These are phyloP conservation scores for Microtus richardsoni DNA, from an alignment of 2,113 vertebrate genomes.

Conservation along the genomic window DNA sequence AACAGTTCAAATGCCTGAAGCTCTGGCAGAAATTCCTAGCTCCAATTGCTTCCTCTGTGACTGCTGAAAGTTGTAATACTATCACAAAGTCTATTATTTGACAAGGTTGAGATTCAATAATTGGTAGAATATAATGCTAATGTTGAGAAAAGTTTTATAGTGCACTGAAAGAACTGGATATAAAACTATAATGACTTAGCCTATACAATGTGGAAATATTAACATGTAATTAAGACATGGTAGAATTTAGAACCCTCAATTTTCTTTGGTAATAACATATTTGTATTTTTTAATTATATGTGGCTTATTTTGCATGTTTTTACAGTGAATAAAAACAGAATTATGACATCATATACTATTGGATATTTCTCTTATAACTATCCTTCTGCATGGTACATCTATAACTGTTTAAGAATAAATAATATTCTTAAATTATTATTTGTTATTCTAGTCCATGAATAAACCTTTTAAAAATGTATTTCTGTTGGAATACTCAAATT, in stretches of 20 bases:
- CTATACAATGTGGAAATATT: neutral
- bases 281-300: neutral
- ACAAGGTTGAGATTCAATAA: neutral
- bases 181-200: neutral
- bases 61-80: neutral
- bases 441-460: neutral
- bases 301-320: neutral
- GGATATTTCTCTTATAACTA: neutral
- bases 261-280: neutral
- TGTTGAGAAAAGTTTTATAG: neutral
- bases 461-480: neutral
- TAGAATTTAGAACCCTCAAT: neutral
- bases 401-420: no score
- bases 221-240: neutral
- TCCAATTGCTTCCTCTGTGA: neutral
- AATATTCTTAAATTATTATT: neutral
- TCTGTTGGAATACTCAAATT: neutral
- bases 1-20: neutral
- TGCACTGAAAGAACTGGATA: neutral
- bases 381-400: neutral
- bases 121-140: conserved; percentile 4
- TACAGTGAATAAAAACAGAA: neutral
- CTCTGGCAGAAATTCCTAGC: neutral
- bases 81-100: neutral
- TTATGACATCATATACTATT: neutral